Evolutionary conservation across 2,797 vertebrate species (phyloP).

Genomic region (Lepidocolaptes lacrymiger): DNA sequence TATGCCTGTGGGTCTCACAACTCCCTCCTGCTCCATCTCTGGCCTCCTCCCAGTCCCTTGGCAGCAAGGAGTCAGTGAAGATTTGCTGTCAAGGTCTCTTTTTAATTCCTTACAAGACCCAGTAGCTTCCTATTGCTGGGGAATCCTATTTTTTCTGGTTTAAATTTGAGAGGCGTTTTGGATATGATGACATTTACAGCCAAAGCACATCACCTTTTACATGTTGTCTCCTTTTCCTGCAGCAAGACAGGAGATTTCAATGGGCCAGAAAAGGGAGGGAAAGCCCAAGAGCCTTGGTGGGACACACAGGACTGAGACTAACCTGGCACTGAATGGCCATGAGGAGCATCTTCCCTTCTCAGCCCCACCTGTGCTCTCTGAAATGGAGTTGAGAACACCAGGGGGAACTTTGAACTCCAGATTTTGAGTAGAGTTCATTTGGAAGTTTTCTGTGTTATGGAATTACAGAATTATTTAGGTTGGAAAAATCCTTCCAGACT

Average conservation of each 20-base stretch:
- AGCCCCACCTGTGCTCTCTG: fast-evolving
- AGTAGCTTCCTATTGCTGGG: neutral
- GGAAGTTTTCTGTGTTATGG: neutral
- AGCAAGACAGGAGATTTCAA: neutral
- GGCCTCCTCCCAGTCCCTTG: neutral
- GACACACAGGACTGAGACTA: neutral
- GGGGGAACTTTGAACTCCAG: neutral
- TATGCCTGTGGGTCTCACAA: neutral
- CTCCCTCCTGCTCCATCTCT: neutral
- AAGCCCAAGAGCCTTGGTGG: neutral
- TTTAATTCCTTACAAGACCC: neutral
- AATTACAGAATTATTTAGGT: neutral
- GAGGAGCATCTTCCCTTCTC: neutral
- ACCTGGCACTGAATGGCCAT: fast-evolving
- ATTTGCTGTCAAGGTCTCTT: neutral
- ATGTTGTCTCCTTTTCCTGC: neutral
- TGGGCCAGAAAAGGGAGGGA: neutral
- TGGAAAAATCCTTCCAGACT: neutral
- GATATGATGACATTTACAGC: slow-evolving; percentile 7
- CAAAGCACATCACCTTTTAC: neutral
- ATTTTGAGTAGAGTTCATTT: neutral
- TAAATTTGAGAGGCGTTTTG: neutral
- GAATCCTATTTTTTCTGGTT: neutral
- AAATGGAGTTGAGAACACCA: neutral
- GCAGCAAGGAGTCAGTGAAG: neutral